Evolutionary conservation across 2,888 invertebrate genomes (phyloP), one percentile per base, ranked within the genome.

Genomic region (Pantelozetes paolii): DNA sequence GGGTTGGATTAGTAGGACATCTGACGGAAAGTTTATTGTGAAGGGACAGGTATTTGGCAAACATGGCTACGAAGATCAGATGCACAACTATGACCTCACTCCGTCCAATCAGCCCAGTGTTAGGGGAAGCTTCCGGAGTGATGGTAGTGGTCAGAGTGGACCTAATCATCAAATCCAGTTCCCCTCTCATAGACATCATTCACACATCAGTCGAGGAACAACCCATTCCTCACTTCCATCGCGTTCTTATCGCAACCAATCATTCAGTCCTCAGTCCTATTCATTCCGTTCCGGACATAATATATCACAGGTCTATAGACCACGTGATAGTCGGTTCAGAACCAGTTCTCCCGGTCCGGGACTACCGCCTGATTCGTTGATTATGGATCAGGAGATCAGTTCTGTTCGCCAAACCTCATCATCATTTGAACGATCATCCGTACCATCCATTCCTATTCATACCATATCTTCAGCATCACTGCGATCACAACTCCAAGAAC

Each of bases 331-430:
- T 15, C 76, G 79, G 42, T 79, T 79, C 76, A 77, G 80, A 67
- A 79, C 80, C 23, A 80, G 80, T 72, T 79, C 80, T 71, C 80
- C 80, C 13, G 80, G 80, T 15, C 79, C 79, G 15, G 72, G 79
- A 42, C 26, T 69, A 40, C 40, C 69, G 6, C 73, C 67, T 9
- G 67, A 67, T 23, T 73, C 73, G 9, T 26, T 73, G 11, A 26
- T 42, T 30, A 50, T 45, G 32, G 71, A 54, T 23, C 76, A 77
- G 40, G 92, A 93, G 83, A 86, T 93, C 79, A 92, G 92, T 83
- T 92, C 92, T 59, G 92, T 93, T 76, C 87, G 89, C 69, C 89
- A 88, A 80, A 89, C 90, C 62, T 90, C 90, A 26, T 90, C 87
- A 11, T 57, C 59, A 3, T 72, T 59, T 8, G 72, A 72, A 48